Evolutionary conservation across 2,888 invertebrate species (phyloP), one percentile per base, ranked within the genome.

Genomic region (Callyntrura sp.): DNA sequence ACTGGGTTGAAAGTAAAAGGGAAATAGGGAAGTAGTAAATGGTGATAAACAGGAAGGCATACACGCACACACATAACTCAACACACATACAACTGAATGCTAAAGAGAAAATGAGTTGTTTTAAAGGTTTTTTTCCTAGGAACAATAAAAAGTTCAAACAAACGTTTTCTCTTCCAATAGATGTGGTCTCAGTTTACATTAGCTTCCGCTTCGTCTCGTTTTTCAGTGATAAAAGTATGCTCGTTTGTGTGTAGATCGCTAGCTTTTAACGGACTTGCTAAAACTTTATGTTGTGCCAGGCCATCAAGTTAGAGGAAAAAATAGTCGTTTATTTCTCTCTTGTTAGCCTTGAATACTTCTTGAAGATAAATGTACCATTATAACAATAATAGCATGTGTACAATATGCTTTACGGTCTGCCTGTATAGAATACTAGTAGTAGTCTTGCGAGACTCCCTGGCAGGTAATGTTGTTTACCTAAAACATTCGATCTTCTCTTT

Each of bases 391-490:
- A 20, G 17, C 17, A 60, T 60, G n/a, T 11, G 11, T 45, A 45
- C 11, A 20, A 11, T 25, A 9, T 35, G 35, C 20, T 48, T 20
- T 48, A 48, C 23, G 14, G 79, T 28, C 28, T 73, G n/a, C n/a
- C n/a, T n/a, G n/a, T n/a, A n/a, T n/a, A n/a, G n/a, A n/a, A n/a
- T n/a, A n/a, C n/a, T n/a, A n/a, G n/a, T n/a, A n/a, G n/a, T n/a
- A n/a, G n/a, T n/a, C n/a, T n/a, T n/a, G n/a, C n/a, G n/a, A 79
- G 79, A 79, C 57, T 79, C 79, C 79, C 79, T 35, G 79, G 79
- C 79, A 79, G 79, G 79, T 79, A 79, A 79, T 79, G 17, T 35
- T 79, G 51, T 65, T 82, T 82, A 48, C 65, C 25, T 82, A 60
- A 43, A 60, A 79, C 35, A 57, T 65, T 82, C 65, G 62, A 81